Conservation (phyloP, 2,797 vertebrate genomes). For the Aphelocoma californica region DNA sequence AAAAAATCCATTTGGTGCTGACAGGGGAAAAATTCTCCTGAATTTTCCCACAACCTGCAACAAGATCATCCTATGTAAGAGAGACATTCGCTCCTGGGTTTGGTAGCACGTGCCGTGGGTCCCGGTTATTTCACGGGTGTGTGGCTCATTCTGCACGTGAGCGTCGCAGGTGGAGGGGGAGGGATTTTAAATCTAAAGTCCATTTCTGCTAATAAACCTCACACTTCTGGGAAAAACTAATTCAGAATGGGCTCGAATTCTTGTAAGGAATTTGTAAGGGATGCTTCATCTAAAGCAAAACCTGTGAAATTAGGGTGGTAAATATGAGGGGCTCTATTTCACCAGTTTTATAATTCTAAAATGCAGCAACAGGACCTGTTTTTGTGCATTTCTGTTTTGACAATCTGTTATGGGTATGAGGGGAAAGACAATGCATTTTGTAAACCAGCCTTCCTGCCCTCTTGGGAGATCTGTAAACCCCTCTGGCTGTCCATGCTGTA, state of each 20-base stretch:
- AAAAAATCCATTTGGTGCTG: not conserved
- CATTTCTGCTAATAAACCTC: not conserved
- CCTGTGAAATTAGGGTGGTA: not conserved
- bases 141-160: not conserved
- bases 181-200: not conserved
- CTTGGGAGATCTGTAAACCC: not conserved
- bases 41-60: not conserved
- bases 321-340: not conserved
- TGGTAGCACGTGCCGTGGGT: not conserved
- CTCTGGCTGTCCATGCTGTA: not conserved
- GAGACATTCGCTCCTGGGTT: not conserved
- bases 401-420: not conserved
- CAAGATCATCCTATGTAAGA: not conserved
- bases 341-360: not conserved
- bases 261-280: not conserved
- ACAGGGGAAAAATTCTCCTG: not conserved
- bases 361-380: accelerated
- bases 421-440: not conserved
- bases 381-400: not conserved
- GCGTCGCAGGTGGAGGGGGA: accelerated
- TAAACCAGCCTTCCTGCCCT: not conserved
- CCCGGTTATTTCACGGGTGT: not conserved
- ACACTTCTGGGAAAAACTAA: not conserved
- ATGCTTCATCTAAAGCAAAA: not conserved
- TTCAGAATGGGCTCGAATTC: not conserved